phyloP scores from a whole-genome alignment of 1,140 invertebrate species.

The Mamestra configurata region DNA sequence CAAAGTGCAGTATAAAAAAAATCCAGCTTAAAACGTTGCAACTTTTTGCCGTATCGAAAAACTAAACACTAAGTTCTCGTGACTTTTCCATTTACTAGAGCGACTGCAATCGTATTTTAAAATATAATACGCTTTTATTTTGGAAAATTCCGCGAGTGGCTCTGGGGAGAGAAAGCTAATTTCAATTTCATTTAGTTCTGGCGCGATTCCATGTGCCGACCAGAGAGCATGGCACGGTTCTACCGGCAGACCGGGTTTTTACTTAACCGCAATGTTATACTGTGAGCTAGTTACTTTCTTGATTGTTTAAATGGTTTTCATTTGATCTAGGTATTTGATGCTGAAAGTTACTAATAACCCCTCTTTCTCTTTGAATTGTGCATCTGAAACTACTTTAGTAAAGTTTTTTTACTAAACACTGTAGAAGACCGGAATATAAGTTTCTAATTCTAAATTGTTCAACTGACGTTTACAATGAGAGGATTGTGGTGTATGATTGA shows the following conservation, averaged over 20 bases:
- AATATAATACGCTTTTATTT: conserved; percentile 88
- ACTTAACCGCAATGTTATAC: not conserved
- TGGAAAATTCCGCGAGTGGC: conserved; percentile 84
- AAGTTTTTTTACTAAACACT: too few relatives aligned
- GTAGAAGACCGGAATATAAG: too few relatives aligned
- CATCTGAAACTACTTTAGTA: too few relatives aligned
- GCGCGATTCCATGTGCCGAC: conserved; percentile 84
- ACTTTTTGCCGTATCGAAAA: conserved; percentile 21
- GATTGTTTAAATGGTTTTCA: not conserved
- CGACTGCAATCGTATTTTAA: conserved; percentile 84
- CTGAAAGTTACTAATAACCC: not conserved
- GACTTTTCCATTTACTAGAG: conserved; percentile 68
- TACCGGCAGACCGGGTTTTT: conserved; percentile 3
- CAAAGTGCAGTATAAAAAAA: too few relatives aligned
- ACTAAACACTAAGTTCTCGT: conserved; percentile 58
- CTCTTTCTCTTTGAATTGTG: too few relatives aligned
- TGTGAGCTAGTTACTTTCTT: not conserved
- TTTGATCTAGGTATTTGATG: not conserved
- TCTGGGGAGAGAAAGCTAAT: conserved; percentile 86
- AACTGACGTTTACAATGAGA: too few relatives aligned
- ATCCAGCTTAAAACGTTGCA: not conserved
- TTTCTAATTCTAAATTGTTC: too few relatives aligned
- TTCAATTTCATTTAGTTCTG: conserved; percentile 88
- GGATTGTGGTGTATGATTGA: too few relatives aligned
- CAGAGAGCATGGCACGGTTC: conserved; percentile 64